Evolutionary conservation across 2,888 invertebrate genomes (phyloP).

Genomic region (Coenonympha arcania): DNA sequence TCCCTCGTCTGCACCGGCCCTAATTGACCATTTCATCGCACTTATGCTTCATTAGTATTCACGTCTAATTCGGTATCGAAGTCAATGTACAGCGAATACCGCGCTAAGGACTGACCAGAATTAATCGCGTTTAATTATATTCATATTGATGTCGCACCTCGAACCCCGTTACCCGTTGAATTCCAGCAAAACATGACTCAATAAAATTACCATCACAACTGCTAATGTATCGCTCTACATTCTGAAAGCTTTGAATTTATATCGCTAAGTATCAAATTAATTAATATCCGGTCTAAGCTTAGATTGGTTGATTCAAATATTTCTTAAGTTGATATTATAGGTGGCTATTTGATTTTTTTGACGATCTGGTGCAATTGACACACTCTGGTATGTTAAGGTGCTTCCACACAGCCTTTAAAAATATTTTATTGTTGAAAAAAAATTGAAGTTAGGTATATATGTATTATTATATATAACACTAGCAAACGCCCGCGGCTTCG

Average conservation of each 20-base stretch:
- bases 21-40: constrained; percentile 61
- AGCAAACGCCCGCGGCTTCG: too few relatives aligned
- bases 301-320: too few relatives aligned
- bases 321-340: too few relatives aligned
- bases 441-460: too few relatives aligned
- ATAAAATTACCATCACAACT: constrained; percentile 21
- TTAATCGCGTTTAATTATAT: constrained; percentile 39
- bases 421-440: too few relatives aligned
- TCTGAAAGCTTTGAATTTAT: not conserved
- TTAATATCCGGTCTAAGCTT: too few relatives aligned
- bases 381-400: too few relatives aligned
- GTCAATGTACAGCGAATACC: constrained; percentile 26
- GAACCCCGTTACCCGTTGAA: constrained; percentile 30
- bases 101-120: constrained; percentile 32
- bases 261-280: not conserved
- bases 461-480: too few relatives aligned
- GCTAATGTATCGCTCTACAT: constrained; percentile 7
- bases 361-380: too few relatives aligned
- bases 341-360: too few relatives aligned
- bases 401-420: too few relatives aligned
- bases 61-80: constrained; percentile 37
- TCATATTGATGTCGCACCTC: constrained; percentile 35
- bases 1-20: not conserved
- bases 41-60: constrained; percentile 59
- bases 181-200: constrained; percentile 22